phyloP scores from a whole-genome alignment of 2,888 invertebrate genomes.

The Cheilosia vulpina region DNA sequence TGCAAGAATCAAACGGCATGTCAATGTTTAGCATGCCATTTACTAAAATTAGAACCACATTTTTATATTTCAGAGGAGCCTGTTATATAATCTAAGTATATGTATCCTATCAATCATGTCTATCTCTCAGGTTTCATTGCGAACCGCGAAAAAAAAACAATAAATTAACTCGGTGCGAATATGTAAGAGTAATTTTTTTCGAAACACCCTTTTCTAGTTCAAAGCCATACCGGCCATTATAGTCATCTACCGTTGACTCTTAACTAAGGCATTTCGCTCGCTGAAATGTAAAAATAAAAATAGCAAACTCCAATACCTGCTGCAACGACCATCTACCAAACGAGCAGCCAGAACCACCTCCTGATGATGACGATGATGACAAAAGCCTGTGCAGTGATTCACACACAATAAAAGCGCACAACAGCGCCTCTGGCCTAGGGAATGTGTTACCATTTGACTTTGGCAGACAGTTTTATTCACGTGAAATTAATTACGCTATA shows the following conservation, averaged over 20 bases:
- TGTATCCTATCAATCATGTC: no score
- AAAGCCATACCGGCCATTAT: constrained; percentile 3
- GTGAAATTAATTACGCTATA: constrained; percentile 78
- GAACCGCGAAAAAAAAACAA: no score
- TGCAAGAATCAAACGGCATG: no score
- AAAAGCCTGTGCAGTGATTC: constrained; percentile 66
- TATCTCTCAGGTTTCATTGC: no score
- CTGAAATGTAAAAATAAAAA: neutral
- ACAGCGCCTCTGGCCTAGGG: constrained; percentile 42
- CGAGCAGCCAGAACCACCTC: constrained; percentile 1
- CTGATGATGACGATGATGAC: constrained; percentile 32
- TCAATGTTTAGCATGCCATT: no score
- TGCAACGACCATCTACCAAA: neutral
- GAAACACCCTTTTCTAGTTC: constrained; percentile 30
- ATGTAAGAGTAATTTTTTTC: neutral
- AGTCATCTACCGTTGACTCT: constrained; percentile 10
- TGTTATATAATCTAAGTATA: no score
- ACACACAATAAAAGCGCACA: constrained; percentile 46
- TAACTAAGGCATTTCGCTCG: constrained; percentile 3
- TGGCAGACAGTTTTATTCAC: constrained; percentile 76
- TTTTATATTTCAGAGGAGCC: no score
- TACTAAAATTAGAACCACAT: no score
- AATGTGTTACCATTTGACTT: constrained; percentile 77
- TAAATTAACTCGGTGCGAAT: no score
- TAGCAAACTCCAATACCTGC: neutral